phyloP scores from a whole-genome alignment of 2,888 invertebrate genomes.

The Tridacna gigas region DNA sequence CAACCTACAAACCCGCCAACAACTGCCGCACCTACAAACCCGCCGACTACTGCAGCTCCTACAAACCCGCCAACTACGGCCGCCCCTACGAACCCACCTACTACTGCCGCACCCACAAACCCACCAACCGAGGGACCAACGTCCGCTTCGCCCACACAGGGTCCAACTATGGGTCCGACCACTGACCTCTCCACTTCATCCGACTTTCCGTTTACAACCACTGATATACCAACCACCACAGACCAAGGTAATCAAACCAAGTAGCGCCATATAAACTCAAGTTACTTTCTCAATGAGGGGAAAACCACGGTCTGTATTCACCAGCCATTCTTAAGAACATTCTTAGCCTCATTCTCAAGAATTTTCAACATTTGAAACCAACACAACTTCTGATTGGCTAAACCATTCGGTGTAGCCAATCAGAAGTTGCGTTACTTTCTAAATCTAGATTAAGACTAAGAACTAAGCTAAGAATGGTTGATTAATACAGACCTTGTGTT shows the following conservation, averaged over 20 bases:
- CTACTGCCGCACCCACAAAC: not conserved
- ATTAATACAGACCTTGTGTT: too few relatives aligned
- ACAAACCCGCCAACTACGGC: not conserved
- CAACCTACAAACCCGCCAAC: conserved; percentile 13
- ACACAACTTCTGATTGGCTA: too few relatives aligned
- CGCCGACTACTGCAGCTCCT: conserved; percentile 8
- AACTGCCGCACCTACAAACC: conserved; percentile 15
- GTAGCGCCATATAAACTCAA: too few relatives aligned
- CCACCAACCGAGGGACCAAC: not conserved
- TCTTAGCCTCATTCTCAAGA: too few relatives aligned
- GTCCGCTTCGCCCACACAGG: not conserved
- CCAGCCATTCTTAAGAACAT: too few relatives aligned
- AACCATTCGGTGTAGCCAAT: too few relatives aligned
- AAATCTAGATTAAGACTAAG: too few relatives aligned
- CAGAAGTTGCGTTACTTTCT: too few relatives aligned
- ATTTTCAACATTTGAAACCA: too few relatives aligned
- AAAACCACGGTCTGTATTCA: too few relatives aligned
- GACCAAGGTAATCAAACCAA: not conserved
- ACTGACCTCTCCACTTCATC: not conserved
- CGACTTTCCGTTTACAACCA: not conserved
- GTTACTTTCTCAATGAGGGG: too few relatives aligned
- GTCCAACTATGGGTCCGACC: not conserved
- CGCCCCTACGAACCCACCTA: conserved; percentile 6
- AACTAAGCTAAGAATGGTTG: too few relatives aligned
- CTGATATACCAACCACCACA: not conserved